Base-by-base conservation (phyloP, 2,797 vertebrate species). In the Picus viridis region DNA sequence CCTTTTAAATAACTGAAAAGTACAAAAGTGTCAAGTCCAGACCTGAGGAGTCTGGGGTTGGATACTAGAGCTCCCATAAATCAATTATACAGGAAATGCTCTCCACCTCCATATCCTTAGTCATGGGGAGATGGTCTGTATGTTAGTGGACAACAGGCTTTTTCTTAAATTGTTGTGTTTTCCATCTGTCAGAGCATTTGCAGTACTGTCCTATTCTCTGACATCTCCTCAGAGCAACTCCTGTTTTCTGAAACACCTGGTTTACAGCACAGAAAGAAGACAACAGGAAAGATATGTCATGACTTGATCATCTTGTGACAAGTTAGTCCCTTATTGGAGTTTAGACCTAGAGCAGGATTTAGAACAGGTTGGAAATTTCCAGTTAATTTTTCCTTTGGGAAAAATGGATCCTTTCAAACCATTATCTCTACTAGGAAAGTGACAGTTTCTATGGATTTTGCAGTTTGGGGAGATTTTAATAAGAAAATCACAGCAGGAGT, bases 401-500 rank as follows among this genome's bases (percentile, higher is more conserved):
- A n/a, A 39, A 15, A 5, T 43, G 3, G 11, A 45, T 29, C 2
- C 2, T 2, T 39, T 10, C 49, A 63, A 83, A 7, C 1, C 4
- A 17, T 2, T 62, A 13, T 41, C 7, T 41, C 68, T n/a, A 45
- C 3, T 8, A 43, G 4, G 9, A 67, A 67, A 80, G 1, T 56
- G 5, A 63, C 75, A 58, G 1, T 7, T 51, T 24, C 7, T 8
- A 22, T 7, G 1, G 8, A 12, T 85, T 85, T 70, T 63, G 22
- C 13, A 22, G 0, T 7, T 11, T 56, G 3, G 1, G 3, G 1
- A 2, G 20, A 45, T 49, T 90, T 81, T 34, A 34, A 0, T 64
- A 22, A 23, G 62, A 87, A 81, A 68, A 1, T 4, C 12, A 61
- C 2, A n/a, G 6, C 6, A 1, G 2, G 2, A 73, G 2, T 17